Evolutionary conservation across 2,797 vertebrate species (phyloP), one percentile per base, ranked within the genome.

Genomic region (Otolemur crassicaudatus): DNA sequence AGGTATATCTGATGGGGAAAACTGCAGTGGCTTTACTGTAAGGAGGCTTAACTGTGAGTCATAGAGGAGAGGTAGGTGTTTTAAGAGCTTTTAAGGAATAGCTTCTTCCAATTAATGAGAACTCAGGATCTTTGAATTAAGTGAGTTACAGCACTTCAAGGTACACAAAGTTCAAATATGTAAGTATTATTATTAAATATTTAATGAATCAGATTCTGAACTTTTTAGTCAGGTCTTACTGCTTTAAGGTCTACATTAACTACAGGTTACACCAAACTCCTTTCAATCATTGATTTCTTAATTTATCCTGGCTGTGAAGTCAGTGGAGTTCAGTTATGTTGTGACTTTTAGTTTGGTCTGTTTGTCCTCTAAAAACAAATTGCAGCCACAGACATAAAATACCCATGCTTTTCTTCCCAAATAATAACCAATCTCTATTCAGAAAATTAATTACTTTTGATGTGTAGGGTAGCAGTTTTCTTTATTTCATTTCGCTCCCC

Each of bases 101-200:
- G 37, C 92, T 97, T 93, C 72, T 89, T 97, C 94, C 89, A 67
- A 90, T 85, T 96, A 76, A 90, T 91, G 94, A 61, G 92, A 83
- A 27, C 83, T 92, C 19, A 23, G 90, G 91, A 97, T 98, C 96
- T 98, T 97, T 97, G 96, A 84, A 77, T 94, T 94, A 94, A 76
- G 53, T 83, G 76, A 87, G 14, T 80, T 86, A n/a, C 1, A 60
- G 43, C n/a, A 1, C 69, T 82, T 20, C 60, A 87, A 86, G 58
- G 3, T 49, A 67, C 46, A 70, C 46, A 46, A 31, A 93, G 61
- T 95, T 81, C 34, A 85, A 27, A 77, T 75, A 40, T 91, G 82
- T 93, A 75, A 86, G 84, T 81, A 83, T 65, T 95, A 60, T n/a
- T 87, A 58, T 77, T 63, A 94, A 93, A 83, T 80, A 63, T 72